phyloP scores from a whole-genome alignment of 2,113 vertebrate genomes.

The Mus spicilegus region DNA sequence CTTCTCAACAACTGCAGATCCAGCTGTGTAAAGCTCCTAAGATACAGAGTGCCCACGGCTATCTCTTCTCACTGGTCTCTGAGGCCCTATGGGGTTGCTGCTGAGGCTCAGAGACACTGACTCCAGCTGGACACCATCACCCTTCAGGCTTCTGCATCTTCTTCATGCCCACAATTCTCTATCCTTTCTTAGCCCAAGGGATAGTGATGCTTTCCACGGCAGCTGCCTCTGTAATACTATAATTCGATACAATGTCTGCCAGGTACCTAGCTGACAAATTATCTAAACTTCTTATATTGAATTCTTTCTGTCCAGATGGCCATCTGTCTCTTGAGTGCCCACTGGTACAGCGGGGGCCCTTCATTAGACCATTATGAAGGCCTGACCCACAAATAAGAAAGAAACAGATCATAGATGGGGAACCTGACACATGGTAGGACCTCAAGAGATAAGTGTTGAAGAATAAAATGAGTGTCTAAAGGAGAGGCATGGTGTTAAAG shows the following conservation, averaged over 20 bases:
- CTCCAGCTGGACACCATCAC: background rate
- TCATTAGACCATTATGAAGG: background rate
- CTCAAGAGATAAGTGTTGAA: background rate
- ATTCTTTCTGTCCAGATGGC: background rate
- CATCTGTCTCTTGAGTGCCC: background rate
- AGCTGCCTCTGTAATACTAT: too few species aligned
- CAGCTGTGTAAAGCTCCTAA: too few species aligned
- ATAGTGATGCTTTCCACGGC: background rate
- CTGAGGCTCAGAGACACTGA: background rate
- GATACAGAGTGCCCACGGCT: background rate
- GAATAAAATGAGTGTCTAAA: background rate
- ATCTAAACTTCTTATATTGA: background rate
- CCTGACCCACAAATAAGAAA: background rate
- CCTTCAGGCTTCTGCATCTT: background rate
- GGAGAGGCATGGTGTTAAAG: background rate
- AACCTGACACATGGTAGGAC: background rate
- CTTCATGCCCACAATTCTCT: background rate
- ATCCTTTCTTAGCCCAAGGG: background rate
- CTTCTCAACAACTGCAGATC: background rate
- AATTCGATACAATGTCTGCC: background rate
- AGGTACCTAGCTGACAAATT: background rate
- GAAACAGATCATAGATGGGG: background rate
- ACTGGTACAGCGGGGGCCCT: background rate
- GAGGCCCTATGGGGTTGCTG: accelerated
- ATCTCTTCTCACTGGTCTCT: background rate